Percentiles rank a stretch among this genome's conserved stretches.
phyloP scores from a whole-genome alignment of 1,140 invertebrate species.

The Charaxes varanes region DNA sequence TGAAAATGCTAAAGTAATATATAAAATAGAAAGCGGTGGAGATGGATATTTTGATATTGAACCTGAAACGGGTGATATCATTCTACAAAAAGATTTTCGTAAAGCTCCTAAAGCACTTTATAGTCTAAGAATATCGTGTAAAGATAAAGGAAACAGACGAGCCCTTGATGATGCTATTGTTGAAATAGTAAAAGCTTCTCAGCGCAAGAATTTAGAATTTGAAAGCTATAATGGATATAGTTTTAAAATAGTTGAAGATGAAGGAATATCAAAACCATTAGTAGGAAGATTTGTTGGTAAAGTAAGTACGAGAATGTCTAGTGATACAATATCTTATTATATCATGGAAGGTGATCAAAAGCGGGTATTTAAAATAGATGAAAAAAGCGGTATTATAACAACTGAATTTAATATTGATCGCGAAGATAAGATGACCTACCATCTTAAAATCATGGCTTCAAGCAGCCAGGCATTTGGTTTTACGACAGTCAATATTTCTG shows the following conservation, averaged over 20 bases:
- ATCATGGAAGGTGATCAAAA: conserved; percentile 89
- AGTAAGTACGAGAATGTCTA: conserved; percentile 78
- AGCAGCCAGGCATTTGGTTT: conserved; percentile 80
- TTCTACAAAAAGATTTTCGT: conserved; percentile 78
- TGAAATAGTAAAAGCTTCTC: conserved; percentile 84
- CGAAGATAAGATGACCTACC: conserved; percentile 86
- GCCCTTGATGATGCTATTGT: conserved; percentile 85
- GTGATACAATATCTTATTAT: conserved; percentile 79
- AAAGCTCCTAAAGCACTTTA: conserved; percentile 80
- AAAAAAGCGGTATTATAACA: conserved; percentile 84
- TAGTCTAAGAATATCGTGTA: conserved; percentile 83
- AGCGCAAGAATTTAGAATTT: conserved; percentile 83
- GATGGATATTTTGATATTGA: conserved; percentile 87
- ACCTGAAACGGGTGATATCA: conserved; percentile 82
- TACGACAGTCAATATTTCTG: conserved; percentile 84
- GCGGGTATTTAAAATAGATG: conserved; percentile 87
- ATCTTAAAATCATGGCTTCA: conserved; percentile 84
- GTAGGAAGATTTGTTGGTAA: conserved; percentile 83
- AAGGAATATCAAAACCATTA: conserved; percentile 74
- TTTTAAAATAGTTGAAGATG: conserved; percentile 89
- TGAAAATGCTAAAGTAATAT: conserved; percentile 87
- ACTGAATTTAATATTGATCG: conserved; percentile 89
- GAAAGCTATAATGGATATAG: conserved; percentile 83
- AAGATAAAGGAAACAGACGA: conserved; percentile 83
- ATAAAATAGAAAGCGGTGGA: conserved; percentile 84